Percentiles rank a stretch among this genome's conserved stretches.
Evolutionary conservation across 2,888 invertebrate species (phyloP).

Genomic region (Leistus spinibarbis): DNA sequence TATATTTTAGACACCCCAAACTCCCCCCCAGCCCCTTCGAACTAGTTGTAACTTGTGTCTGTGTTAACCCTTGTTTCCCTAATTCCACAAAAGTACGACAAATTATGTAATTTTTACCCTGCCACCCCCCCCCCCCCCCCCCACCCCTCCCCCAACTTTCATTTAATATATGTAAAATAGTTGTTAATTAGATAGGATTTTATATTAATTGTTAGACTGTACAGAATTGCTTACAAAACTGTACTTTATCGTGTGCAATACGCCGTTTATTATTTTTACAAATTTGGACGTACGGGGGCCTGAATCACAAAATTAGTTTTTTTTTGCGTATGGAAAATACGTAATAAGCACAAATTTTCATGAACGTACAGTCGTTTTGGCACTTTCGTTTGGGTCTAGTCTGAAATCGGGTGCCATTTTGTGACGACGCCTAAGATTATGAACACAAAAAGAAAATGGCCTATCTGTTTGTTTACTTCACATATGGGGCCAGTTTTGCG

Average conservation of each 20-base stretch:
- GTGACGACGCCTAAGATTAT: neutral
- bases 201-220: conserved; percentile 53
- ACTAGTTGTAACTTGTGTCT: neutral
- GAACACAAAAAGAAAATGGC: conserved; percentile 9
- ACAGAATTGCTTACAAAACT: conserved; percentile 44
- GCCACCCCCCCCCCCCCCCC: neutral
- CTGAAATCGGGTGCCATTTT: conserved; percentile 22
- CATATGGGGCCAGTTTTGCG: conserved; percentile 37
- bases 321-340: neutral
- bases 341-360: neutral
- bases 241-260: neutral
- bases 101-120: conserved; percentile 20
- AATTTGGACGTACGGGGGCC: neutral
- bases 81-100: neutral
- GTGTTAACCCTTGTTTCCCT: conserved; percentile 19
- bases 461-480: conserved; percentile 34
- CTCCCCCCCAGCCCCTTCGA: neutral
- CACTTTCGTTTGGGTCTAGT: conserved; percentile 19
- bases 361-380: neutral
- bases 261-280: neutral
- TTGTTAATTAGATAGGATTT: conserved; percentile 43
- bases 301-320: neutral
- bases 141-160: neutral
- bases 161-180: conserved; percentile 36
- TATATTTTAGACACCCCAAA: conserved; percentile 26